Evolutionary conservation across 2,888 invertebrate species (phyloP), one percentile per base, ranked within the genome.

Genomic region (Philaethria dido): DNA sequence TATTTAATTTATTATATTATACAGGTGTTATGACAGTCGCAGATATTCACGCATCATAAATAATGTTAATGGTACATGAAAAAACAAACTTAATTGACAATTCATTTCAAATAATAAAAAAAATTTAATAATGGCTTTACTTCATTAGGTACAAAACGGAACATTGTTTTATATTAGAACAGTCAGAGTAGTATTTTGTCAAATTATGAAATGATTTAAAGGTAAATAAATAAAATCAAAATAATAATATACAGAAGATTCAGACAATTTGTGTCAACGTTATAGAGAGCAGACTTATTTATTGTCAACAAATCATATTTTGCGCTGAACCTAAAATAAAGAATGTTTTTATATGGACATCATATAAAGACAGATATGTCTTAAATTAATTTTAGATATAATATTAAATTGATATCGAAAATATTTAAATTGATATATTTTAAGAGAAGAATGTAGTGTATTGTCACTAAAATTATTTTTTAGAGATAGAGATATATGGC

Each of bases 221-320:
- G 3, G 5, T 42, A 14, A 42, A 16, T 57, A 57, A 57, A 25
- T 22, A 42, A 39, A 42, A 9, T 2, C 11, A 22, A 22, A 57
- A 42, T 20, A 57, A 36, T 54, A n/a, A 36, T 54, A 22, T 39
- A 8, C 14, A 20, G 8, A 42, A 9, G 14, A 22, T 25, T 39
- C 11, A 13, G 14, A 42, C 13, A 22, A 57, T 57, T 57, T 25
- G 25, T 57, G n/a, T 57, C 57, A 42, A 42, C n/a, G 11, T 6
- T 44, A 59, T 36, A 14, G 44, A 22, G 25, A 44, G 11, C 22
- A n/a, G 25, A 44, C 25, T 4, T 39, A 59, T 44, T 44, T 44
- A 44, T 59, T n/a, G 44, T 11, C n/a, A 16, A 59, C 44, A 59
- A 44, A 59, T 59, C 59, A 44, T 59, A 44, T 25, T 44, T 44